These are phyloP conservation scores for Pogona vitticeps DNA, from an alignment of 2,113 vertebrate species.

Conservation along the genomic window DNA sequence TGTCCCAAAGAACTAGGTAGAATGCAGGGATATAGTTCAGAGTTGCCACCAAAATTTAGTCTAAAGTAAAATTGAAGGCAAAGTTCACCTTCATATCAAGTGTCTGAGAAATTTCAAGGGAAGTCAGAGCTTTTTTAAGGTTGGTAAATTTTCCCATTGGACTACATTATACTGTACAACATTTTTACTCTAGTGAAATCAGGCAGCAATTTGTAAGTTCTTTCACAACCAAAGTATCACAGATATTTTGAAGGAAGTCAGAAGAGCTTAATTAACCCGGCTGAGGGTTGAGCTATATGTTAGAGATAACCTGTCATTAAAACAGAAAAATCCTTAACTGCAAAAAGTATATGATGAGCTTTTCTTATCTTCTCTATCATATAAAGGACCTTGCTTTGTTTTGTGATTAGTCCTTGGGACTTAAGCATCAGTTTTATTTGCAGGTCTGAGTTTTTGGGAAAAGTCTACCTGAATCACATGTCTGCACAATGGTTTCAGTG, in stretches of 20 bases:
- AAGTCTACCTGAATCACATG: too few species aligned
- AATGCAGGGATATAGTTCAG: conserved; percentile 15
- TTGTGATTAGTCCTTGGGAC: not conserved
- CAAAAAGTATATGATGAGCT: too few species aligned
- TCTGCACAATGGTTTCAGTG: too few species aligned
- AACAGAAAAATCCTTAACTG: too few species aligned
- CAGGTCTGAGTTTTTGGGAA: too few species aligned
- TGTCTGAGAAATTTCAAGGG: not conserved
- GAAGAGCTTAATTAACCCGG: not conserved
- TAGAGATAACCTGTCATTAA: too few species aligned
- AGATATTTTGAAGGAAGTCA: not conserved
- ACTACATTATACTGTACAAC: not conserved
- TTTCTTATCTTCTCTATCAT: too few species aligned
- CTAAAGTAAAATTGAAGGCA: not conserved
- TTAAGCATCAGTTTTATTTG: not conserved
- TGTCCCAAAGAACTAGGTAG: conserved; percentile 11
- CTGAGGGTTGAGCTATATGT: too few species aligned
- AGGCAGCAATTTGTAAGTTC: not conserved
- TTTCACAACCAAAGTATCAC: not conserved
- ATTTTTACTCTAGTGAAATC: not conserved
- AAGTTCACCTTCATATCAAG: not conserved
- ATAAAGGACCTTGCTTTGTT: too few species aligned
- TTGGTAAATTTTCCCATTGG: not conserved
- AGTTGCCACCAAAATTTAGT: not conserved
- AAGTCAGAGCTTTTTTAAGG: not conserved